These are phyloP conservation scores for Hyles euphorbiae DNA, from an alignment of 1,140 invertebrate species.

Conservation along the genomic window DNA sequence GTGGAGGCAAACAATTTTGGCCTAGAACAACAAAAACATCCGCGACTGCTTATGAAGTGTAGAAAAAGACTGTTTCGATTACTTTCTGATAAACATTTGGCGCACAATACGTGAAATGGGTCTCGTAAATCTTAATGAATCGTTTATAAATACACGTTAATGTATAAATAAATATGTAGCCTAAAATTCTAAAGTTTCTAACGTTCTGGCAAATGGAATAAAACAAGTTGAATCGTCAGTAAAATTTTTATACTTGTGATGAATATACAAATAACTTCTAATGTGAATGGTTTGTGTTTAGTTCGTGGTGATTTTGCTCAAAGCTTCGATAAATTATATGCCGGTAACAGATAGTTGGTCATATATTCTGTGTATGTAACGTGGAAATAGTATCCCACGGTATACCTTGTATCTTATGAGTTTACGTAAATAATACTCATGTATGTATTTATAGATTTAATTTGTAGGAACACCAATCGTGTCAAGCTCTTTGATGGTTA, in stretches of 20 bases:
- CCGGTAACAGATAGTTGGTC: neutral
- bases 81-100: too few species aligned
- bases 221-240: slow-evolving; percentile 42
- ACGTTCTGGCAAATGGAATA: slow-evolving; percentile 37
- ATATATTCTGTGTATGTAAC: slow-evolving; percentile 23
- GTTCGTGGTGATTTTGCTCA: slow-evolving; percentile 45
- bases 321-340: slow-evolving; percentile 42
- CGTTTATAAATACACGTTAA: slow-evolving; percentile 44
- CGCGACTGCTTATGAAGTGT: too few species aligned
- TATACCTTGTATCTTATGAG: slow-evolving; percentile 25
- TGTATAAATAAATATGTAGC: slow-evolving; percentile 46
- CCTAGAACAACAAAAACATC: too few species aligned
- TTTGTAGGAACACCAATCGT: slow-evolving; percentile 66
- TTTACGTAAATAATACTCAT: slow-evolving; percentile 59
- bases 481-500: slow-evolving; percentile 50
- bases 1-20: too few species aligned
- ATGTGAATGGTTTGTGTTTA: slow-evolving; percentile 36
- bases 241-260: slow-evolving; percentile 51
- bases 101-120: slow-evolving; percentile 24
- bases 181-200: slow-evolving; percentile 46
- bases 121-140: slow-evolving; percentile 35
- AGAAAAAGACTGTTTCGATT: too few species aligned
- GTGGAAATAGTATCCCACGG: slow-evolving; percentile 13
- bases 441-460: slow-evolving; percentile 55
- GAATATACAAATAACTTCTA: slow-evolving; percentile 35